Evolutionary conservation across 2,113 vertebrate genomes (phyloP).

Genomic region (Nycticorax nycticorax): DNA sequence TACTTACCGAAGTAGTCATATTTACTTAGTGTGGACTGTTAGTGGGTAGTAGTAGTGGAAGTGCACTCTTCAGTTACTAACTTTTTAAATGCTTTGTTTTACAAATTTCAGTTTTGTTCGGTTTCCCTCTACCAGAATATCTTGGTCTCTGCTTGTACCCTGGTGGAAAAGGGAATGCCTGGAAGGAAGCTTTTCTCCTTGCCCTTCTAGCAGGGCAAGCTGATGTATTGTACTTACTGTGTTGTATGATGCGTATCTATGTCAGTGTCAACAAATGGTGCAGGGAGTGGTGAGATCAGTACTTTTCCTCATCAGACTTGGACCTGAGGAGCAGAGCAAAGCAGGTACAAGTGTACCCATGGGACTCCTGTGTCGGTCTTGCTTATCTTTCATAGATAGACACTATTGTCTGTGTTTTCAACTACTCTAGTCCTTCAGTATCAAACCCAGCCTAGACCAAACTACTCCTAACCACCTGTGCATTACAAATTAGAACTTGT

Average conservation of each 20-base stretch:
- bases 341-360: background rate
- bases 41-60: background rate
- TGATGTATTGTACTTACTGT: fast-evolving
- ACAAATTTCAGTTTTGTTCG: background rate
- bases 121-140: background rate
- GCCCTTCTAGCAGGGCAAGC: background rate
- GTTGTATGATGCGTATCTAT: background rate
- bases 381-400: background rate
- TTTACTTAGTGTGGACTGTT: background rate
- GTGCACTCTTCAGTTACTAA: background rate
- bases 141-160: background rate
- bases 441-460: background rate
- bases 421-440: background rate
- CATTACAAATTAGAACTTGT: background rate
- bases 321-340: background rate
- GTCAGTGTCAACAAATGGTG: background rate
- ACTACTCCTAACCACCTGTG: background rate
- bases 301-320: background rate
- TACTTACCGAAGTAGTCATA: background rate
- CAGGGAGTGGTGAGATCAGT: background rate
- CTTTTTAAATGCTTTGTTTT: background rate
- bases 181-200: background rate
- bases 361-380: background rate
- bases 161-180: background rate
- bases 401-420: background rate